Evolutionary conservation across 2,113 vertebrate genomes (phyloP), one percentile per base, ranked within the genome.

Genomic region (Anhinga anhinga): DNA sequence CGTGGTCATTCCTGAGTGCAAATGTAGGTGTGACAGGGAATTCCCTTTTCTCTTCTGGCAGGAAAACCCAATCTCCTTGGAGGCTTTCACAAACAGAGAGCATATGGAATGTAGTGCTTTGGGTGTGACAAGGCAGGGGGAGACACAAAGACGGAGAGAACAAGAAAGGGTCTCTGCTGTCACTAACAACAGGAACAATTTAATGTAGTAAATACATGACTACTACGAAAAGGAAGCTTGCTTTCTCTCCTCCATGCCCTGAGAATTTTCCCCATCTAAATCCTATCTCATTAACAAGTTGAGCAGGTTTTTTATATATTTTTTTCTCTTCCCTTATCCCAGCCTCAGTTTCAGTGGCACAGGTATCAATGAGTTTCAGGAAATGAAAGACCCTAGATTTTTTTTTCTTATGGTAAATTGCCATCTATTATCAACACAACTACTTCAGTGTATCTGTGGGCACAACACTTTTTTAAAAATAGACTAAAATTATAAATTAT

Each of bases 401-500:
- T 93, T n/a, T 50, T 82, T 66, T 86, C 44, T 88, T 74, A 25
- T 88, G 56, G 30, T 58, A 92, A 83, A 44, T 92, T 9, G 1
- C 55, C 19, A 63, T 38, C 15, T 69, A 42, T 15, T 15, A 85
- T 70, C 66, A 95, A 90, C 32, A 30, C 23, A 88, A 74, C 26
- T 87, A 66, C 21, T 83, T 86, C 56, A 90, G 36, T 73, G 17
- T 74, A 86, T 66, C 34, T 66, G 13, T 45, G 78, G 63, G 55
- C 61, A 86, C 65, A 81, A 72, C 0, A 3, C 18, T n/a, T 69
- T 91, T 67, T 88, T 80, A 21, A 9, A 65, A 95, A 84, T 63
- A 97, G 93, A 96, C 96, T 94, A 95, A 94, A 61, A 78, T 79
- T 93, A 94, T 98, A 74, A 98, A 98, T 98, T 97, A 97, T 97